Percentiles rank a stretch among this genome's conserved stretches.
phyloP scores from a whole-genome alignment of 2,113 vertebrate species.

The Notechis scutatus region DNA sequence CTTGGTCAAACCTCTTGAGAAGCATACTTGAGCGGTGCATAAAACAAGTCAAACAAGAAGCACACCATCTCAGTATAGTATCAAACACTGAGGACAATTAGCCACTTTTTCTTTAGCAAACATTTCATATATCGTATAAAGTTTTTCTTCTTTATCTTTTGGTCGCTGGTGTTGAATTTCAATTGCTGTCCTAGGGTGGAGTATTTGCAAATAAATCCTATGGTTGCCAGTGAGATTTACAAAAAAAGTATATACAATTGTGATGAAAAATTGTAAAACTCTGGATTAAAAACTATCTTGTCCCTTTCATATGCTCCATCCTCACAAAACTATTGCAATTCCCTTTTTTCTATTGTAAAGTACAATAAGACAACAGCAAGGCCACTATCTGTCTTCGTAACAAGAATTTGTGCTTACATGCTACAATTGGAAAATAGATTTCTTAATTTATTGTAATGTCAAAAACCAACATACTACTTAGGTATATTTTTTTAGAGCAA shows the following conservation, averaged over 20 bases:
- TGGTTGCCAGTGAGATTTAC: background rate
- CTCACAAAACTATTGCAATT: fast-evolving
- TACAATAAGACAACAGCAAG: background rate
- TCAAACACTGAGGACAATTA: background rate
- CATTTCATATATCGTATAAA: background rate
- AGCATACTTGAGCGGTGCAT: background rate
- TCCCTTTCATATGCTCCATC: background rate
- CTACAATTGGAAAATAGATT: conserved; percentile 18
- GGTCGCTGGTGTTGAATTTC: background rate
- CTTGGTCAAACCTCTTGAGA: background rate
- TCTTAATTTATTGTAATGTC: background rate
- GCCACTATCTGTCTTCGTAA: background rate
- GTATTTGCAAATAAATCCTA: background rate
- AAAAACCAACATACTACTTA: background rate
- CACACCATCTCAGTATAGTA: background rate
- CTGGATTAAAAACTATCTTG: background rate
- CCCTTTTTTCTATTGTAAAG: background rate
- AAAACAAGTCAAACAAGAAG: background rate
- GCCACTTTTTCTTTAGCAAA: background rate
- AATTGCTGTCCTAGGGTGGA: background rate
- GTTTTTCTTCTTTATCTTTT: background rate
- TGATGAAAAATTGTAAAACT: background rate
- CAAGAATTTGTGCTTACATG: background rate
- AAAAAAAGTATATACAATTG: background rate
- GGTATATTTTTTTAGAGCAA: conserved; percentile 39